Evolutionary conservation across 2,113 vertebrate species (phyloP).

Genomic region (Prunella himalayana): DNA sequence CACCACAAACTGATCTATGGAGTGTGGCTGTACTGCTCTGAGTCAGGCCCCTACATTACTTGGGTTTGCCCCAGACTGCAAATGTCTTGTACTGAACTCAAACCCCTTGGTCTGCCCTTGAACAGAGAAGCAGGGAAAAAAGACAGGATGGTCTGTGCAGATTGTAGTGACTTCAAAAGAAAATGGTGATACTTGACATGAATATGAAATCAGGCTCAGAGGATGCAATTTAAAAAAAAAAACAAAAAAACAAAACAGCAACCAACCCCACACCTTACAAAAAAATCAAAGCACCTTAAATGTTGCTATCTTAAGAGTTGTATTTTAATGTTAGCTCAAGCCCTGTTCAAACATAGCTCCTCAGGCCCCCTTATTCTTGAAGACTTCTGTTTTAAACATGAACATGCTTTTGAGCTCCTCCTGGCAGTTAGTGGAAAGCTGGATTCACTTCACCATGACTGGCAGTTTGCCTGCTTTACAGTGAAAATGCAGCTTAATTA

Average conservation of each 20-base stretch:
- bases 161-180: not conserved
- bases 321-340: not conserved
- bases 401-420: not conserved
- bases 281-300: fast-evolving
- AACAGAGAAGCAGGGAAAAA: not conserved
- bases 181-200: not conserved
- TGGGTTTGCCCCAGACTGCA: not conserved
- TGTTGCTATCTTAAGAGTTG: not conserved
- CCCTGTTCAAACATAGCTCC: not conserved
- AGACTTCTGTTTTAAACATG: not conserved
- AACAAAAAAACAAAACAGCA: not conserved
- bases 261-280: not conserved
- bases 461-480: not conserved
- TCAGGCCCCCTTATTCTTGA: not conserved
- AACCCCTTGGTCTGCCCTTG: not conserved
- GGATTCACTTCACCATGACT: not conserved
- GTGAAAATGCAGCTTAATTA: slow-evolving; percentile 6
- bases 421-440: not conserved
- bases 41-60: not conserved
- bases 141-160: not conserved
- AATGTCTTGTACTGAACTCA: not conserved
- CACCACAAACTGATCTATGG: not conserved
- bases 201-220: not conserved
- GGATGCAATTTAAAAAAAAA: not conserved
- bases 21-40: not conserved